Evolutionary conservation across 2,888 invertebrate genomes (phyloP).

Genomic region (Trimorus sp.): DNA sequence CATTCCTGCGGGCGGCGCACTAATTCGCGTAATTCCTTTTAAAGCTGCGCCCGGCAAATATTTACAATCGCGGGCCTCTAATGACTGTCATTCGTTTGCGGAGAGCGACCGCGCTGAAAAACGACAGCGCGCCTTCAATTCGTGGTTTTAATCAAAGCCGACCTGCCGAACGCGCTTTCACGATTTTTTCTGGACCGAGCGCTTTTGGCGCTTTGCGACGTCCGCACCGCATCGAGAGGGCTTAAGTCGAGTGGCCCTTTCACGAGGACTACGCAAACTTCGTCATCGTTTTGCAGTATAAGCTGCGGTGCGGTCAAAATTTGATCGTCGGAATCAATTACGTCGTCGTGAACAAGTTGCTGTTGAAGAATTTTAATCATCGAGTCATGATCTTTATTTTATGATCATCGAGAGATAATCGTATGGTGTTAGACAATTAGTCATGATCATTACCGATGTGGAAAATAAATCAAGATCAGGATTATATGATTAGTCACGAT

Average conservation of each 20-base stretch:
- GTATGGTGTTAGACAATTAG: no score
- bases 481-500: no score
- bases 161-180: constrained; percentile 18
- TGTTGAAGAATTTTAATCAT: no score
- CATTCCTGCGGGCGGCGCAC: constrained; percentile 16
- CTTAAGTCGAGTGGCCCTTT: neutral
- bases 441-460: no score
- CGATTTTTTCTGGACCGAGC: constrained; percentile 13
- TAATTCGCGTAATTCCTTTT: constrained; percentile 48
- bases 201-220: constrained; percentile 9
- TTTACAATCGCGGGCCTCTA: constrained; percentile 45
- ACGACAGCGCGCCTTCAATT: constrained; percentile 31
- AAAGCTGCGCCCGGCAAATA: constrained; percentile 36
- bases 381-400: no score
- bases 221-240: constrained; percentile 5
- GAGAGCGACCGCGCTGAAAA: constrained; percentile 25
- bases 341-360: no score
- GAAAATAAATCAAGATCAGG: no score
- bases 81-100: constrained; percentile 50
- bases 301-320: no score
- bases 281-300: no score
- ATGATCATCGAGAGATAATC: no score
- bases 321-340: no score
- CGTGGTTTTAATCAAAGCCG: constrained; percentile 45
- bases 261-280: no score